Evolutionary conservation across 2,888 invertebrate genomes (phyloP).

Genomic region (Hirtodrosophila trivittata): DNA sequence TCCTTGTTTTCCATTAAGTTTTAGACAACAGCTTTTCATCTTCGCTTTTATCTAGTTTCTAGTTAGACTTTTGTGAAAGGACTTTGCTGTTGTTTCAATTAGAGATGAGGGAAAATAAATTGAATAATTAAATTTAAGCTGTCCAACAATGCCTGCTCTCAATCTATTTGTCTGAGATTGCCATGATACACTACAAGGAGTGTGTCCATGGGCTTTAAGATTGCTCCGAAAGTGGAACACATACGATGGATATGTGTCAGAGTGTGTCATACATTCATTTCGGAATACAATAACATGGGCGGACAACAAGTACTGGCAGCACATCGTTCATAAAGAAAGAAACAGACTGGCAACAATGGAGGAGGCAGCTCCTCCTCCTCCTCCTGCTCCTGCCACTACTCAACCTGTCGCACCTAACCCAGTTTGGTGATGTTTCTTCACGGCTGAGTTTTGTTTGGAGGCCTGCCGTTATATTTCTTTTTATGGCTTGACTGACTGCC

Average conservation of each 20-base stretch:
- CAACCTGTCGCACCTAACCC: conserved; percentile 62
- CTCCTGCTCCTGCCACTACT: conserved; percentile 37
- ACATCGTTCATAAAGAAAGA: conserved; percentile 50
- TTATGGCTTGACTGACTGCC: conserved; percentile 71
- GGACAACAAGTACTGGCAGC: conserved; percentile 43
- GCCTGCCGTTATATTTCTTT: conserved; percentile 64
- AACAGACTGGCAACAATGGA: conserved; percentile 41
- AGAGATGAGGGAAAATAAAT: too few species aligned
- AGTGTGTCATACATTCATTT: conserved; percentile 72
- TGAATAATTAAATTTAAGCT: too few species aligned
- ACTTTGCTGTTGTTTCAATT: too few species aligned
- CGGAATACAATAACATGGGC: conserved; percentile 66
- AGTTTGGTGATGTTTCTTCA: conserved; percentile 64
- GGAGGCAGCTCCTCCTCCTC: conserved; percentile 5
- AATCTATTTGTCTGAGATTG: conserved; percentile 5
- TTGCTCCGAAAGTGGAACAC: conserved; percentile 41
- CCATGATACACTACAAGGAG: conserved; percentile 3
- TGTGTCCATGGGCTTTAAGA: conserved; percentile 22
- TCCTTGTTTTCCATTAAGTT: too few species aligned
- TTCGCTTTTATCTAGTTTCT: too few species aligned
- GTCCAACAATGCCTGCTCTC: too few species aligned
- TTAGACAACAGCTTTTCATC: too few species aligned
- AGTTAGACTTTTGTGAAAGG: too few species aligned
- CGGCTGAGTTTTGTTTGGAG: conserved; percentile 45
- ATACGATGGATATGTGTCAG: conserved; percentile 66